A percentile compares a stretch with the other conserved stretches of the same genome.
phyloP scores from a whole-genome alignment of 2,888 invertebrate species.

The Carcina quercana region DNA sequence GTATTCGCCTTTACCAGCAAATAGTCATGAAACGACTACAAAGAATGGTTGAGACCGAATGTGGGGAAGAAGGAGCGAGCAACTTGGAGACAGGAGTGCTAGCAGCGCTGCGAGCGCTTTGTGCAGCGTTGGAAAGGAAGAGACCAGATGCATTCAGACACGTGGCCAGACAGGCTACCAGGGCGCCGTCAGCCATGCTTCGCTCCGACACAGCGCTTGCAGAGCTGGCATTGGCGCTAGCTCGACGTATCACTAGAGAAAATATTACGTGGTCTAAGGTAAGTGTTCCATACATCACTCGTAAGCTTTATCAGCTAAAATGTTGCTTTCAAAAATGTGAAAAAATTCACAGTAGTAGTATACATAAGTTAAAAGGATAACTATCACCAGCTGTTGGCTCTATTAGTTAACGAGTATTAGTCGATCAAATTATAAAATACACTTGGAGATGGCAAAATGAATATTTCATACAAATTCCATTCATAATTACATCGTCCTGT shows the following conservation, averaged over 20 bases:
- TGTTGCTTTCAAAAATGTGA: no score
- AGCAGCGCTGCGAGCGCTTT: slow-evolving; percentile 64
- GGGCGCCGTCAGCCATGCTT: slow-evolving; percentile 73
- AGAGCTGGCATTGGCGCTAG: slow-evolving; percentile 79
- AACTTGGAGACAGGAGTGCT: slow-evolving; percentile 63
- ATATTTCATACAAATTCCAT: no score
- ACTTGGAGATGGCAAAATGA: no score
- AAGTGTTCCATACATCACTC: no score
- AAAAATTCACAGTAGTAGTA: no score
- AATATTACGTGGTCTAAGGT: slow-evolving; percentile 89
- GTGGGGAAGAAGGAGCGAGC: slow-evolving; percentile 65
- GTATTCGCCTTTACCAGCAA: slow-evolving; percentile 49
- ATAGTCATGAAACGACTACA: slow-evolving; percentile 62
- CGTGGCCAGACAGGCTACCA: slow-evolving; percentile 82
- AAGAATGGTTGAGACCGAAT: slow-evolving; percentile 68
- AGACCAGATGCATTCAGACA: slow-evolving; percentile 83
- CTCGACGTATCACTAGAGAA: slow-evolving; percentile 79
- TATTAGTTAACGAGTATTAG: no score
- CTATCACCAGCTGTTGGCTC: no score
- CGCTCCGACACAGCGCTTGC: slow-evolving; percentile 76
- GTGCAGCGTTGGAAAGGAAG: slow-evolving; percentile 84
- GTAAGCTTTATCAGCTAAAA: no score
- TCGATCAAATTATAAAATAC: no score
- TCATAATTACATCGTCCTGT: no score
- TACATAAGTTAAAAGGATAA: no score